Evolutionary conservation across 2,113 vertebrate genomes (phyloP).

Genomic region (Corapipo altera): DNA sequence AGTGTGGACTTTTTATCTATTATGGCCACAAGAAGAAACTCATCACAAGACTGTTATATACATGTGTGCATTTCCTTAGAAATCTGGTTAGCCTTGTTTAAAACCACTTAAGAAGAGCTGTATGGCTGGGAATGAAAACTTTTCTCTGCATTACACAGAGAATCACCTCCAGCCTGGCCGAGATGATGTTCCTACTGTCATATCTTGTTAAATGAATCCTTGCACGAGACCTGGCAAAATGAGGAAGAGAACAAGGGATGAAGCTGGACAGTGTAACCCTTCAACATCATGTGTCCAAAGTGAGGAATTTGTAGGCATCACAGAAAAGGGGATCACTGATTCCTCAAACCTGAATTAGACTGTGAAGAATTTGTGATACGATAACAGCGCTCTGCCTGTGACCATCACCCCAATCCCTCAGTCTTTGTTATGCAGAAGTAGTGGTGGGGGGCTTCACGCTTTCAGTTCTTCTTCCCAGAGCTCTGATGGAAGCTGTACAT

Average conservation of each 20-base stretch:
- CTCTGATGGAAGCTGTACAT: background rate
- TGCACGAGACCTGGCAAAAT: background rate
- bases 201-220: background rate
- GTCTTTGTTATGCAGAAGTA: background rate
- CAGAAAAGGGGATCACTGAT: background rate
- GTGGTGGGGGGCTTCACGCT: rapidly evolving
- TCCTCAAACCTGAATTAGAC: background rate
- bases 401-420: background rate
- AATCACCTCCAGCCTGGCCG: background rate
- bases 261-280: background rate
- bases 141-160: background rate
- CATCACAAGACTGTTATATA: background rate
- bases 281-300: background rate
- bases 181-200: background rate
- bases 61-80: background rate
- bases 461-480: background rate
- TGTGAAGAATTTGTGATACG: background rate
- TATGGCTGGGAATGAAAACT: background rate
- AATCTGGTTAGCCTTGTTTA: background rate
- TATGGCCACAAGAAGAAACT: background rate
- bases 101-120: background rate
- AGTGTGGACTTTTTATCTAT: background rate
- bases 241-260: background rate
- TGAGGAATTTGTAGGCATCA: background rate
- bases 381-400: background rate